Conservation (phyloP, 2,888 invertebrate species). For the Drosophila austrosaltans region DNA sequence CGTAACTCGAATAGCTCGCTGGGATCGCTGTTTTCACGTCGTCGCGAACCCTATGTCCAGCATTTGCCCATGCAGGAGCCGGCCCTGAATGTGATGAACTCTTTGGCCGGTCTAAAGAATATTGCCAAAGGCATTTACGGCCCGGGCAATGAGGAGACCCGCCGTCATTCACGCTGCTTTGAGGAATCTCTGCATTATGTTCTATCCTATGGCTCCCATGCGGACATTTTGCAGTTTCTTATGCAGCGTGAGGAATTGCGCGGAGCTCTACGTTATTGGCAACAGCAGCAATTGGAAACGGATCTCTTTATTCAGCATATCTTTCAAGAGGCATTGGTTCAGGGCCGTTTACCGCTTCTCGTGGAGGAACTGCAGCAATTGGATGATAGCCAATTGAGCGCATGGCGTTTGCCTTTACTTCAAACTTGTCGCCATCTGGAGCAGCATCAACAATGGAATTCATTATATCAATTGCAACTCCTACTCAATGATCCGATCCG, state of each 20-base stretch:
- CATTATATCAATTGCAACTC: conserved; percentile 90
- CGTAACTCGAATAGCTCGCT: conserved; percentile 81
- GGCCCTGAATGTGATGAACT: conserved; percentile 86
- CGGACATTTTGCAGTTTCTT: conserved; percentile 90
- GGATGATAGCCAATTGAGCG: conserved; percentile 87
- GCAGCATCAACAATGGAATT: conserved; percentile 87
- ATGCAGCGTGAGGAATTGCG: conserved; percentile 88
- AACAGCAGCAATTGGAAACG: conserved; percentile 87
- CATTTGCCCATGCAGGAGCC: conserved; percentile 85
- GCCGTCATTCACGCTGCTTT: conserved; percentile 84
- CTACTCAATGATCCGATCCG: conserved; percentile 89
- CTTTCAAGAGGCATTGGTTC: conserved; percentile 88
- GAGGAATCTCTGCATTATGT: conserved; percentile 93
- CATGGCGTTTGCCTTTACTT: conserved; percentile 89
- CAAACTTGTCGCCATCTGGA: conserved; percentile 89
- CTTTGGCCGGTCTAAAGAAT: conserved; percentile 85
- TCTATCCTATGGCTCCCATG: conserved; percentile 90
- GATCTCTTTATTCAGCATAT: conserved; percentile 90
- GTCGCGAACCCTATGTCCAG: conserved; percentile 84
- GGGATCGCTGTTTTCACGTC: conserved; percentile 80
- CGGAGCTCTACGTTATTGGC: conserved; percentile 88
- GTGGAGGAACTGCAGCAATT: conserved; percentile 87
- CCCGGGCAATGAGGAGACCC: conserved; percentile 42
- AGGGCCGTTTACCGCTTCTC: conserved; percentile 86
- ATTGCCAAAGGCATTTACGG: conserved; percentile 85